These are phyloP conservation scores for Zeuzera pyrina DNA, from an alignment of 2,888 invertebrate species.

Conservation along the genomic window DNA sequence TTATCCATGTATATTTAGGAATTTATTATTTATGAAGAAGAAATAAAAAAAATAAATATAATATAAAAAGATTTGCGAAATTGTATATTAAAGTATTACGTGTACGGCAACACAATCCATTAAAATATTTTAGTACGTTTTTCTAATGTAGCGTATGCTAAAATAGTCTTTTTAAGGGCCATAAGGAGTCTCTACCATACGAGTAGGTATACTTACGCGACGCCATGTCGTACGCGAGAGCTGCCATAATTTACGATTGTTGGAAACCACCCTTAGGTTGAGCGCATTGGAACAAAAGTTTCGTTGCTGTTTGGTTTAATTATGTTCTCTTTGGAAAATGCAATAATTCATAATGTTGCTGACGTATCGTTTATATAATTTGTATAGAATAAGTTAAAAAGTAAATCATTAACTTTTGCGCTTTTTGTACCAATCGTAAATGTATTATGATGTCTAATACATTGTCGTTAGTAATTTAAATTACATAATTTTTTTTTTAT, in stretches of 20 bases:
- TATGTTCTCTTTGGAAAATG: slow-evolving; percentile 3
- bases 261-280: slow-evolving; percentile 4
- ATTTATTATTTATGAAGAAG: too few relatives aligned
- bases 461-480: too few relatives aligned
- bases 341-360: not conserved
- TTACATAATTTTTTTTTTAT: too few relatives aligned
- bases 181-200: slow-evolving; percentile 23
- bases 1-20: too few relatives aligned
- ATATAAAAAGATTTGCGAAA: slow-evolving; percentile 3
- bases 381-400: too few relatives aligned
- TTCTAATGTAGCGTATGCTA: slow-evolving; percentile 33
- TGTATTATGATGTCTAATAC: too few relatives aligned
- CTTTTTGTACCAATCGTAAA: too few relatives aligned
- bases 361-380: too few relatives aligned
- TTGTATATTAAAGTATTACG: slow-evolving; percentile 22
- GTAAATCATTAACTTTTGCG: too few relatives aligned
- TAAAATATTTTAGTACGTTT: slow-evolving; percentile 26
- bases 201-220: slow-evolving; percentile 18
- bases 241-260: slow-evolving; percentile 33
- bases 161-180: slow-evolving; percentile 33
- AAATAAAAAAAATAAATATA: too few relatives aligned
- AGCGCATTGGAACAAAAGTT: slow-evolving; percentile 3
- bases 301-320: slow-evolving; percentile 1
- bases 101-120: slow-evolving; percentile 25
- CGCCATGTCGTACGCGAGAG: slow-evolving; percentile 23